These are phyloP conservation scores for Pseudomyrmex flavicornis DNA, from an alignment of 1,140 invertebrate species.

Conservation along the genomic window DNA sequence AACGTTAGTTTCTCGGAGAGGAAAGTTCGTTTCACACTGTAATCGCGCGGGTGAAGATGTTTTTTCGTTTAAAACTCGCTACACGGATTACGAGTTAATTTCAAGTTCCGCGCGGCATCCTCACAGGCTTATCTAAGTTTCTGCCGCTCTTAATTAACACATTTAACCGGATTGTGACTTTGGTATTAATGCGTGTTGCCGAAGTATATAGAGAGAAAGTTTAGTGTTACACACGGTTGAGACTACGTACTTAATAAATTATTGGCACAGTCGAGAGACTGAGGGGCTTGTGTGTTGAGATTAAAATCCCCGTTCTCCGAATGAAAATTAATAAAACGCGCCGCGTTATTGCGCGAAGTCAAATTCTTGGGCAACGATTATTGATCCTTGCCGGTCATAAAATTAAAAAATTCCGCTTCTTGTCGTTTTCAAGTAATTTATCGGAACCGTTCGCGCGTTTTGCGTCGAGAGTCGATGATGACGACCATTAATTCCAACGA, in stretches of 20 bases:
- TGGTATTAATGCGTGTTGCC: slow-evolving; percentile 32
- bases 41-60: slow-evolving; percentile 6
- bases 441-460: too few relatives aligned
- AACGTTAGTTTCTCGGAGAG: slow-evolving; percentile 7
- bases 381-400: not conserved
- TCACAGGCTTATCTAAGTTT: slow-evolving; percentile 58
- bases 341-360: not conserved
- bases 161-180: slow-evolving; percentile 39
- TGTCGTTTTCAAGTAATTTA: slow-evolving; percentile 19
- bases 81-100: slow-evolving; percentile 48
- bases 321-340: not conserved
- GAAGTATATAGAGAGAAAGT: slow-evolving; percentile 17
- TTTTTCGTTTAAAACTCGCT: slow-evolving; percentile 55
- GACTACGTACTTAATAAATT: not conserved
- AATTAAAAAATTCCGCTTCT: slow-evolving; percentile 4
- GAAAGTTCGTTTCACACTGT: not conserved
- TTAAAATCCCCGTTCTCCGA: slow-evolving; percentile 4
- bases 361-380: slow-evolving; percentile 15
- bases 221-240: not conserved
- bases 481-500: slow-evolving; percentile 38
- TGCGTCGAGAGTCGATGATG: not conserved
- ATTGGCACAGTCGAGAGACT: not conserved
- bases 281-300: not conserved
- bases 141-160: slow-evolving; percentile 55
- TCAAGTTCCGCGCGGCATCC: slow-evolving; percentile 11